Evolutionary conservation across 2,113 vertebrate genomes (phyloP).

Genomic region (Hippocampus zosterae): DNA sequence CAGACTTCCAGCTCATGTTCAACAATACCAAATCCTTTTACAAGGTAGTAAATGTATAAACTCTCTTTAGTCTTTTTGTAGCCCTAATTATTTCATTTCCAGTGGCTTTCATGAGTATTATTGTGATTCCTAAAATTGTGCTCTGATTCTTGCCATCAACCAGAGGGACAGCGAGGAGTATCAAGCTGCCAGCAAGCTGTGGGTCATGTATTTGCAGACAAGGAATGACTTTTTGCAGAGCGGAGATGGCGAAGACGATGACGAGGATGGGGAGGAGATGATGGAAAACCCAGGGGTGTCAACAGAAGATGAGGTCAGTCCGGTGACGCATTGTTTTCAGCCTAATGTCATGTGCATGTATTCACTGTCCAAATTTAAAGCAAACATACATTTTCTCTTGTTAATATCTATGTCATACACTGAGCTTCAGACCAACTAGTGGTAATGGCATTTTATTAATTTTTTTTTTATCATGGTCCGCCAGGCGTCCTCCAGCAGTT

Average conservation of each 20-base stretch:
- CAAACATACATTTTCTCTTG: not conserved
- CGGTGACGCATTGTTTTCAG: not conserved
- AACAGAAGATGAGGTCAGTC: slow-evolving; percentile 82
- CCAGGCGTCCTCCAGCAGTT: slow-evolving; percentile 81
- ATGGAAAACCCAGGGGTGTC: slow-evolving; percentile 82
- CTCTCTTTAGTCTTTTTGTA: not conserved
- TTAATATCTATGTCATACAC: not conserved
- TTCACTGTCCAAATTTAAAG: not conserved
- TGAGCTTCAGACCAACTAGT: not conserved
- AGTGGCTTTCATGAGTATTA: not conserved
- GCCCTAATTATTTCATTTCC: not conserved
- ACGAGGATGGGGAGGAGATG: slow-evolving; percentile 86
- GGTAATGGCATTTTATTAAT: not conserved
- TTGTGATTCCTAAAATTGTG: not conserved
- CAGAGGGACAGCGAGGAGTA: slow-evolving; percentile 89
- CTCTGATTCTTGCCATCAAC: slow-evolving; percentile 4
- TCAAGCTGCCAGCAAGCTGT: slow-evolving; percentile 89
- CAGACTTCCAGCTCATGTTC: slow-evolving; percentile 94
- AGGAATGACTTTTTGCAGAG: slow-evolving; percentile 92
- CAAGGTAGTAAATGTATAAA: slow-evolving; percentile 72
- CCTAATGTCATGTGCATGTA: not conserved
- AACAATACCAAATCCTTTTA: slow-evolving; percentile 97
- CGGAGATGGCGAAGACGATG: slow-evolving; percentile 77
- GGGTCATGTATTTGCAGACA: slow-evolving; percentile 88
- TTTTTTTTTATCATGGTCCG: slow-evolving; percentile 9